Base-by-base conservation (phyloP, 2,888 invertebrate genomes). In the Venusia cambrica region DNA sequence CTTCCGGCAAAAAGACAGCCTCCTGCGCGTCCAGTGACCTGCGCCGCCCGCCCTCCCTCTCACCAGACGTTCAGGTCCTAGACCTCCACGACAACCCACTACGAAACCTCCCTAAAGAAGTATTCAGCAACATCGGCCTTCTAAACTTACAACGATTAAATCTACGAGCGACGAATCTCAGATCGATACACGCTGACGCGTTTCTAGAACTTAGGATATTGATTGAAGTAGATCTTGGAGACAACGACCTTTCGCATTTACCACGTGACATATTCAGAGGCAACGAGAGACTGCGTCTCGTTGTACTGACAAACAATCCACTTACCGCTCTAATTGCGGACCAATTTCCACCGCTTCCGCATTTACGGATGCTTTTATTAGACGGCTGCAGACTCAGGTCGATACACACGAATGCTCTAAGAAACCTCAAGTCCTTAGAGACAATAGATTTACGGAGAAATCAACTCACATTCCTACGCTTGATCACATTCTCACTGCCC, bases 1-100 rank as follows among this genome's bases (percentile, higher is more conserved):
- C 94, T 20, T 94, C 93, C 43, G 96, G 96, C 44, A 97, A 97
- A 80, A 95, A 95, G 74, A 95, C 95, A 20, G 97, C 96, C 34
- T 89, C 94, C 39, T 97, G 97, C 80, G 91, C 92, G 46, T 92
- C 94, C 62, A 92, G 94, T 51, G 93, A 94, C 54, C 90, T 96
- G 52, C 93, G 93, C 52, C 90, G 92, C 45, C 91, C 97, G 30
- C 97, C 97, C 41, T 67, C 85, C 45, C 85, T 88, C 62, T 85
- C 87, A 48, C 72, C 87, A 4, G 88, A 88, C 45, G 77, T 90
- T 84, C 62, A 94, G 91, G 75, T 93, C 34, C 89, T 97, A 32
- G 95, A 96, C 60, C 87, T 97, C 5, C 93, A 93, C 52, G 93
- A 93, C 46, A 97, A 96, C 72, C 90, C 91, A 8, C 92, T 97